Conservation (phyloP, 1,140 invertebrate species). For the Drosophila gunungcola region DNA sequence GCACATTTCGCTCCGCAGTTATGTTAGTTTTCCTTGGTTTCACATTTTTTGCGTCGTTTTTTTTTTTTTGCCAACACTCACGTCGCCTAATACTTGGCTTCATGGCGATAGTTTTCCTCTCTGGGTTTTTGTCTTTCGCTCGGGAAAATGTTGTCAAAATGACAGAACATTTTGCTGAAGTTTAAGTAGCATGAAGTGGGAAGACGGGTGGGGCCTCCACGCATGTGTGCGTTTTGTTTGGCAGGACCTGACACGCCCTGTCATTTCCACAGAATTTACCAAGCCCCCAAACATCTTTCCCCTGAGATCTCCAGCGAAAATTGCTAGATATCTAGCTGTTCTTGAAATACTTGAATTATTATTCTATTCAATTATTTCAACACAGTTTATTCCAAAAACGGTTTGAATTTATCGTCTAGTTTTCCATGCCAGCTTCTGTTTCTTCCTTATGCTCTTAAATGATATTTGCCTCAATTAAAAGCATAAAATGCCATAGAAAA, state of each 20-base stretch:
- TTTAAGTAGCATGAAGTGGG: slow-evolving; percentile 65
- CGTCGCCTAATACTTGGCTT: slow-evolving; percentile 52
- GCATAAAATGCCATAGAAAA: slow-evolving; percentile 32
- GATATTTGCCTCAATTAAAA: slow-evolving; percentile 48
- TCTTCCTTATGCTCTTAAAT: slow-evolving; percentile 15
- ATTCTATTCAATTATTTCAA: slow-evolving; percentile 30
- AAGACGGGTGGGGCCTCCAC: slow-evolving; percentile 13
- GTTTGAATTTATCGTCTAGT: slow-evolving; percentile 36
- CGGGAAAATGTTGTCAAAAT: slow-evolving; percentile 60
- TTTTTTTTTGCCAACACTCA: slow-evolving; percentile 22
- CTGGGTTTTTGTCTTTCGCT: slow-evolving; percentile 28
- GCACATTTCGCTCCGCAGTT: slow-evolving; percentile 49
- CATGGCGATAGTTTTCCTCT: slow-evolving; percentile 42
- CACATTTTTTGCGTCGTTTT: slow-evolving; percentile 51
- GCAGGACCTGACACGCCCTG: slow-evolving; percentile 64
- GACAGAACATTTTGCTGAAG: slow-evolving; percentile 71
- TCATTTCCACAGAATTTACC: slow-evolving; percentile 59
- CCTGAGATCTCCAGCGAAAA: not conserved
- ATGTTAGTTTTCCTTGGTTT: slow-evolving; percentile 49
- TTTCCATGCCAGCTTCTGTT: not conserved
- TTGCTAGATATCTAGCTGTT: slow-evolving; percentile 14
- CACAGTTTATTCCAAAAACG: slow-evolving; percentile 22
- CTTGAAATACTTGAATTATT: slow-evolving; percentile 20
- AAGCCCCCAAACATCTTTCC: not conserved
- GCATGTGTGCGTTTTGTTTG: slow-evolving; percentile 52